These are phyloP conservation scores for Anadara kagoshimensis DNA, from an alignment of 1,140 invertebrate genomes.

Conservation along the genomic window DNA sequence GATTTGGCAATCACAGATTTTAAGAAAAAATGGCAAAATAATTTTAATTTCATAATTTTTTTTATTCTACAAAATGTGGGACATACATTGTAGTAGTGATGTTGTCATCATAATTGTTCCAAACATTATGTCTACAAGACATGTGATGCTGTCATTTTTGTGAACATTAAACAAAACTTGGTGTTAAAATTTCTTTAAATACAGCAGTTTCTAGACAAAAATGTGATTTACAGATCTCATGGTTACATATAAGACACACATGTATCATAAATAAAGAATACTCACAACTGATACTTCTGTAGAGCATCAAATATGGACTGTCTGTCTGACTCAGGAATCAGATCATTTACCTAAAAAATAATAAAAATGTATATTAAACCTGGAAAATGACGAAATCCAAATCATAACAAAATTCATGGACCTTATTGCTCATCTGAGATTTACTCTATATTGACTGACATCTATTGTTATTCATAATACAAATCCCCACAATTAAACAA, in stretches of 20 bases:
- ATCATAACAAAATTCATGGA: no score
- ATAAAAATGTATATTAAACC: background rate
- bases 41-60: no score
- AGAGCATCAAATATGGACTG: slow-evolving; percentile 57
- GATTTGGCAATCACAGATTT: background rate
- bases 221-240: background rate
- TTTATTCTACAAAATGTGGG: no score
- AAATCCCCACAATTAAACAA: no score
- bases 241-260: background rate
- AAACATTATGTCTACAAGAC: no score
- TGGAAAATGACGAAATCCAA: background rate
- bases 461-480: no score
- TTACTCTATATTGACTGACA: background rate
- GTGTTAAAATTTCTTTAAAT: background rate
- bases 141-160: no score
- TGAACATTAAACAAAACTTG: no score
- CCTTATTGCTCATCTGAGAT: no score
- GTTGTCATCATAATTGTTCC: no score
- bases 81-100: no score
- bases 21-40: no score
- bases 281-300: slow-evolving; percentile 61
- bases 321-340: slow-evolving; percentile 53
- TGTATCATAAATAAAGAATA: background rate
- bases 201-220: background rate
- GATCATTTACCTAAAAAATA: slow-evolving; percentile 54